Conservation (phyloP, 1,140 invertebrate species). For the Euschistus heros region DNA sequence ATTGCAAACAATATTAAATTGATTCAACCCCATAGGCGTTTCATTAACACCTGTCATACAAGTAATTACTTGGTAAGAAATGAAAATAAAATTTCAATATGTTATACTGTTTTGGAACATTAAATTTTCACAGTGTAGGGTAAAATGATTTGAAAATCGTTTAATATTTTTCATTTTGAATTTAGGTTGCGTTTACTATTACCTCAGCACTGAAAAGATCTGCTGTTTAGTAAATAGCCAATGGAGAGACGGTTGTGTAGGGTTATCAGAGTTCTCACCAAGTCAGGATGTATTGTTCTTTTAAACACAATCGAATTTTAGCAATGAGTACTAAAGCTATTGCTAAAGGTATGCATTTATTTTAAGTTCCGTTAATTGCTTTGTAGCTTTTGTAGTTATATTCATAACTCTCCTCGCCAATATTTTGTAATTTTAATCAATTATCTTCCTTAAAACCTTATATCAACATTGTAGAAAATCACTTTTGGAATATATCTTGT, state of each 20-base stretch:
- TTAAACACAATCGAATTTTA: neutral
- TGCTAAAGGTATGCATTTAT: neutral
- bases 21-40: too few relatives aligned
- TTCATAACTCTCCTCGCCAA: neutral
- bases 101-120: neutral
- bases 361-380: neutral
- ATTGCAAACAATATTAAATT: too few relatives aligned
- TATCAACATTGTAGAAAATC: neutral
- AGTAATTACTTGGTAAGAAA: too few relatives aligned
- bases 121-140: neutral
- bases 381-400: neutral
- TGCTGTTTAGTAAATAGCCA: slow-evolving; percentile 11
- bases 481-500: too few relatives aligned
- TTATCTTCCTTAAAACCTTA: neutral
- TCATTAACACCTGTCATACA: too few relatives aligned
- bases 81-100: neutral
- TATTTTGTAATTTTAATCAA: neutral
- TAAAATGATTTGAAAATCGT: neutral
- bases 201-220: neutral
- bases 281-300: neutral
- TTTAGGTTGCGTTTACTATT: neutral
- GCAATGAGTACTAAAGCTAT: neutral
- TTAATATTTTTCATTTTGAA: neutral
- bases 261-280: neutral
- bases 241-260: neutral